Evolutionary conservation across 1,140 invertebrate genomes (phyloP).

Genomic region (Papilio aristodemus): DNA sequence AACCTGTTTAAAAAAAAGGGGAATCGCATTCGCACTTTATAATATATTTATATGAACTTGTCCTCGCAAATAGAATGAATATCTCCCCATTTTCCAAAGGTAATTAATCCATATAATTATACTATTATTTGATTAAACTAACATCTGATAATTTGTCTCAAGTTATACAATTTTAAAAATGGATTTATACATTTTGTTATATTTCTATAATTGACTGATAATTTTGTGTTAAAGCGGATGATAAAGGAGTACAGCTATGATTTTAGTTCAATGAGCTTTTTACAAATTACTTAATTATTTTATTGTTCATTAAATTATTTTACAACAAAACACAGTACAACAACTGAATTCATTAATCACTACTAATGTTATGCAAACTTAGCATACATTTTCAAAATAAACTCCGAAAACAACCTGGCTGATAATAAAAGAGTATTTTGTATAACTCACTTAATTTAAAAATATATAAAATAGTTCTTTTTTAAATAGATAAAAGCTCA

Average conservation of each 20-base stretch:
- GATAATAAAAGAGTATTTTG: slow-evolving; percentile 28
- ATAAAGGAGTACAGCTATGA: background rate
- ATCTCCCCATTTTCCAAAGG: too few species aligned
- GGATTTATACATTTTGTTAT: too few species aligned
- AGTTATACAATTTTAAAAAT: too few species aligned
- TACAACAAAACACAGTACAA: slow-evolving; percentile 53
- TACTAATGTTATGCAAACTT: slow-evolving; percentile 46
- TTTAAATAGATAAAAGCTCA: background rate
- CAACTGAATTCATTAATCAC: slow-evolving; percentile 48
- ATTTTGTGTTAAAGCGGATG: too few species aligned
- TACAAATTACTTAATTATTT: slow-evolving; percentile 35
- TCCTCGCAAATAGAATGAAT: too few species aligned
- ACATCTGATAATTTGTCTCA: too few species aligned
- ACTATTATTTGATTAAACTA: too few species aligned
- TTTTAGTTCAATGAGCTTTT: background rate
- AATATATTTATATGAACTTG: too few species aligned
- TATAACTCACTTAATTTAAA: slow-evolving; percentile 26
- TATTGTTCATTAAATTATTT: slow-evolving; percentile 71
- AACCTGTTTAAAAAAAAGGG: too few species aligned
- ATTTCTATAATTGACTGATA: too few species aligned
- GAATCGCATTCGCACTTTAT: too few species aligned
- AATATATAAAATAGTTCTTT: background rate
- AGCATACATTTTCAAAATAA: slow-evolving; percentile 16
- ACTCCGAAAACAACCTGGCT: background rate
- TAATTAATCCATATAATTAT: too few species aligned